A percentile compares a stretch with the other conserved stretches of the same genome.
These are phyloP conservation scores for Orgyia antiqua DNA, from an alignment of 2,888 invertebrate species.

Conservation along the genomic window DNA sequence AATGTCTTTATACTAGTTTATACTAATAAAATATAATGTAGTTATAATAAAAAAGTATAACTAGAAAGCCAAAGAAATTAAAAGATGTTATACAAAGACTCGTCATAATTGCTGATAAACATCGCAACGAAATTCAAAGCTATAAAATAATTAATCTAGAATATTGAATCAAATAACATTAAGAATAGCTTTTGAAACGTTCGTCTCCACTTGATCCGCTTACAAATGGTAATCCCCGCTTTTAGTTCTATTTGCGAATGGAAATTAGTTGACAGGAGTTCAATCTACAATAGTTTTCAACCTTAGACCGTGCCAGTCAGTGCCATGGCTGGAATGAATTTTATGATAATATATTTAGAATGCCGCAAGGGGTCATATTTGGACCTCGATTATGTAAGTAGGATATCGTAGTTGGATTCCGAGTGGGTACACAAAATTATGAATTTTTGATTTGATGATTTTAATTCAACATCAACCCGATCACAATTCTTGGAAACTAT, in stretches of 20 bases:
- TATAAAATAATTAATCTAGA: conserved; percentile 34
- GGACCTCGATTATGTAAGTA: too few relatives aligned
- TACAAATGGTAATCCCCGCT: conserved; percentile 59
- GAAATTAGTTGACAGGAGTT: conserved; percentile 48
- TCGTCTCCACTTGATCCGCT: conserved; percentile 43
- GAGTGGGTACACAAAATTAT: too few relatives aligned
- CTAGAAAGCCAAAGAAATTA: conserved; percentile 2
- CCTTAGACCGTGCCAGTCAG: conserved; percentile 12
- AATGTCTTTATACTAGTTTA: too few relatives aligned
- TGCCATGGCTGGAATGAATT: too few relatives aligned
- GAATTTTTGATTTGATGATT: too few relatives aligned
- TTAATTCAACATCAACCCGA: too few relatives aligned
- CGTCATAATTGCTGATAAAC: conserved; percentile 2
- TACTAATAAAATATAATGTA: neutral
- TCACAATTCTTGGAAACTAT: too few relatives aligned
- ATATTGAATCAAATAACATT: conserved; percentile 52
- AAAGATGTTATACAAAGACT: neutral
- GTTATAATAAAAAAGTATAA: neutral
- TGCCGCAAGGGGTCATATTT: too few relatives aligned
- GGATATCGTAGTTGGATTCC: too few relatives aligned
- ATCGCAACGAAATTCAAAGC: conserved; percentile 20
- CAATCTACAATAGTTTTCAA: conserved; percentile 43
- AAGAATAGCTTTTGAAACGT: conserved; percentile 48
- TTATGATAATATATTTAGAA: too few relatives aligned
- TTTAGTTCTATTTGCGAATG: conserved; percentile 64